Percentiles rank a stretch among this genome's conserved stretches.
These are phyloP conservation scores for Taxidea taxus DNA, from an alignment of 2,113 vertebrate genomes.

Conservation along the genomic window DNA sequence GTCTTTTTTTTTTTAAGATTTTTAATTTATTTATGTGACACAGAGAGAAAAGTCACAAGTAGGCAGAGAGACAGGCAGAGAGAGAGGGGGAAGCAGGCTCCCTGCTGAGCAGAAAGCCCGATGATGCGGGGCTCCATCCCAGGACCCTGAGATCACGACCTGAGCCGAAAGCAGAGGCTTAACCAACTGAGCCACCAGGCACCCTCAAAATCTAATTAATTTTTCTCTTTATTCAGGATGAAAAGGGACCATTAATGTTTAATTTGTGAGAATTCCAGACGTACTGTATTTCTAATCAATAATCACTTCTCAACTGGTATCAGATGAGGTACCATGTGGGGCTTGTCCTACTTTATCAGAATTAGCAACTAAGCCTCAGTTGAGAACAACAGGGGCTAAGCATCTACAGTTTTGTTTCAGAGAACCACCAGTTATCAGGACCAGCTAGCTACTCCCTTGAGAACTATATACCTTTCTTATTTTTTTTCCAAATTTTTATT, in stretches of 20 bases:
- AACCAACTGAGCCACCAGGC: no score
- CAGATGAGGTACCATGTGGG: background rate
- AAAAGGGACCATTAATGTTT: background rate
- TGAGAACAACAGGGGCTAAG: background rate
- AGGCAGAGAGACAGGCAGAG: no score
- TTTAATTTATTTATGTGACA: no score
- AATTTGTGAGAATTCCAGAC: background rate
- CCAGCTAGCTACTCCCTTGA: background rate
- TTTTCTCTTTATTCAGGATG: background rate
- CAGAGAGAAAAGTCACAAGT: no score
- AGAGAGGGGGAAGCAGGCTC: no score
- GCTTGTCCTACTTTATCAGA: background rate
- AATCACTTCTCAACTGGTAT: background rate
- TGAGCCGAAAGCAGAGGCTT: no score
- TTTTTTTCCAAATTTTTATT: no score
- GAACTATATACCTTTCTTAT: no score
- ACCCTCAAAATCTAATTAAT: background rate
- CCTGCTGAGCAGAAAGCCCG: no score
- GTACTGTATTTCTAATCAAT: background rate
- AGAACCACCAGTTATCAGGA: background rate
- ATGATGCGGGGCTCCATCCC: no score
- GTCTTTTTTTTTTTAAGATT: no score
- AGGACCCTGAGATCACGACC: no score
- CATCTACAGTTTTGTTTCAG: background rate
- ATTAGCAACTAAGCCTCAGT: background rate